Conservation (phyloP, 2,888 invertebrate species). For the Archips crataeganus region DNA sequence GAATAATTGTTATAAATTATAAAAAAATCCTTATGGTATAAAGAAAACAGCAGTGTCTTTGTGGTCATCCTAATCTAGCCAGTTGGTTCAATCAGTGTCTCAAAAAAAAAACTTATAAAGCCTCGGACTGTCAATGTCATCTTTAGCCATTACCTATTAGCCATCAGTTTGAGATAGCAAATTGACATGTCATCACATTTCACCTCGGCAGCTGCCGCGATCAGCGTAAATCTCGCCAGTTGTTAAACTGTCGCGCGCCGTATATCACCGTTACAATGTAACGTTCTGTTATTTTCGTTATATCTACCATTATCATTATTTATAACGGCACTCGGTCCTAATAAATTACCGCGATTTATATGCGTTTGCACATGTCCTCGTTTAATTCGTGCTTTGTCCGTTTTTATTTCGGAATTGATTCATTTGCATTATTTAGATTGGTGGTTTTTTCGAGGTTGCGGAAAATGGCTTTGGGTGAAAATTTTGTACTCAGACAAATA, state of each 20-base stretch:
- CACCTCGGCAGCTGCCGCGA: constrained; percentile 13
- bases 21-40: no score
- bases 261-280: constrained; percentile 41
- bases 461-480: not conserved
- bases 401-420: constrained; percentile 46
- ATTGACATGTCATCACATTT: constrained; percentile 27
- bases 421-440: constrained; percentile 19
- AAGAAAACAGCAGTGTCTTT: no score
- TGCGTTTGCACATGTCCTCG: constrained; percentile 56
- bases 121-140: not conserved
- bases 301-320: constrained; percentile 68
- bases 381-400: constrained; percentile 48
- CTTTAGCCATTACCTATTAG: not conserved
- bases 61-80: no score
- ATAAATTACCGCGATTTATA: constrained; percentile 67
- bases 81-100: no score
- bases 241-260: constrained; percentile 34
- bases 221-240: constrained; percentile 27
- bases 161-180: not conserved
- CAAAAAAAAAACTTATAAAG: not conserved
- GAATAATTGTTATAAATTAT: no score
- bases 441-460: constrained; percentile 5
- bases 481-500: not conserved
- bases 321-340: constrained; percentile 57
- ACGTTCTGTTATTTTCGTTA: constrained; percentile 61